These are phyloP conservation scores for Leucophenga montana DNA, from an alignment of 2,888 invertebrate species.

Conservation along the genomic window DNA sequence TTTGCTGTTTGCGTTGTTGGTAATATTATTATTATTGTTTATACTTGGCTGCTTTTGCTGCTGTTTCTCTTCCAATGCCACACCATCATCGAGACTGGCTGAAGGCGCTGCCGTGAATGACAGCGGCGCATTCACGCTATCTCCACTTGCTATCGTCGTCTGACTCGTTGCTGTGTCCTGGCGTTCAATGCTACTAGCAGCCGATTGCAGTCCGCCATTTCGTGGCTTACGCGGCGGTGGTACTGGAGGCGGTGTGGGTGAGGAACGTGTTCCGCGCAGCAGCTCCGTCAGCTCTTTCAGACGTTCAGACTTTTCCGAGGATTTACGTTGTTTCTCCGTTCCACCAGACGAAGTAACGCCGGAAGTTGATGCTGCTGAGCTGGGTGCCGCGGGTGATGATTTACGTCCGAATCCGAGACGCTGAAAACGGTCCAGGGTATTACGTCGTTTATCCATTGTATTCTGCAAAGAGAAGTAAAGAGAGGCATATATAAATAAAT, in stretches of 20 bases:
- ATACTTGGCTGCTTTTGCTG: constrained; percentile 14
- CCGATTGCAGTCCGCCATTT: constrained; percentile 67
- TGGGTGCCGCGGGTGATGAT: constrained; percentile 58
- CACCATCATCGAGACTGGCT: constrained; percentile 43
- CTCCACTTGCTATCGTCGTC: constrained; percentile 33
- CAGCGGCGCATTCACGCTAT: constrained; percentile 20
- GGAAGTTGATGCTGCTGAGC: constrained; percentile 31
- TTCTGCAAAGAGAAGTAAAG: constrained; percentile 53
- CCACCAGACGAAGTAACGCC: constrained; percentile 35
- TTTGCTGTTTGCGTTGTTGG: constrained; percentile 24
- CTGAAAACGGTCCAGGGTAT: constrained; percentile 88
- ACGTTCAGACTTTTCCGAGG: constrained; percentile 81
- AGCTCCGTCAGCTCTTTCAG: constrained; percentile 85
- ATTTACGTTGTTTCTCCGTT: constrained; percentile 61
- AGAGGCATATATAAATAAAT: background rate
- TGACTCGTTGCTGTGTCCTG: constrained; percentile 49
- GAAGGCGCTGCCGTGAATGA: constrained; percentile 44
- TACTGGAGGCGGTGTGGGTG: constrained; percentile 77
- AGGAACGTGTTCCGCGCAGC: constrained; percentile 77
- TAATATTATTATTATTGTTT: constrained; percentile 28
- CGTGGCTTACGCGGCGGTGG: constrained; percentile 76
- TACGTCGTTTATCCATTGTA: constrained; percentile 73
- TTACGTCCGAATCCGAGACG: constrained; percentile 81
- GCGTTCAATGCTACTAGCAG: constrained; percentile 74
- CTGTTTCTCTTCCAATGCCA: constrained; percentile 36